Conservation (phyloP, 92 coral and sea anemone species). For the Parazoanthus darwini region DNA sequence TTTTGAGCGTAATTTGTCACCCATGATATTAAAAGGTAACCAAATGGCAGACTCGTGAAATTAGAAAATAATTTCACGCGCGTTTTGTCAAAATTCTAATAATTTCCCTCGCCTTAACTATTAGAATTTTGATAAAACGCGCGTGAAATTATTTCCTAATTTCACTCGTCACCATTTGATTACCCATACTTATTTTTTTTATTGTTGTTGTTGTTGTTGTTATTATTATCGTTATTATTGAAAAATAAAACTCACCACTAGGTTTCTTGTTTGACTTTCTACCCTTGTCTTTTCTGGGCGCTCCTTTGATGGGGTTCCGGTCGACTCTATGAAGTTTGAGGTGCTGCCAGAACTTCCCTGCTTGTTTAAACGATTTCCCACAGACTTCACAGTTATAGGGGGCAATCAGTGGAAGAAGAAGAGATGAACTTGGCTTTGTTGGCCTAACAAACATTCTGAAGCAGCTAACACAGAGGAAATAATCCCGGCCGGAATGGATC, state of each 20-base stretch:
- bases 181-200: too few relatives aligned
- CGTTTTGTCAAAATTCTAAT: too few relatives aligned
- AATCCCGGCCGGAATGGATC: conserved; percentile 10
- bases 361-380: not conserved
- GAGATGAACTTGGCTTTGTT: not conserved
- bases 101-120: too few relatives aligned
- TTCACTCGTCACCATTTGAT: too few relatives aligned
- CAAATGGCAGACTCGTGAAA: too few relatives aligned
- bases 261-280: not conserved
- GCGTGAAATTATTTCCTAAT: too few relatives aligned
- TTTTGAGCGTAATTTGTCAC: too few relatives aligned
- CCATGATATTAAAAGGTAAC: too few relatives aligned
- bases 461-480: not conserved
- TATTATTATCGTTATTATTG: too few relatives aligned
- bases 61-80: too few relatives aligned
- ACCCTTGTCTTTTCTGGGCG: not conserved
- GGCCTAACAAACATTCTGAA: conserved; percentile 14
- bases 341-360: not conserved
- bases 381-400: conserved; percentile 1
- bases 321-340: not conserved
- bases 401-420: not conserved
- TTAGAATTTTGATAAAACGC: too few relatives aligned
- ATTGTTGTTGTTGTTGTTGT: too few relatives aligned
- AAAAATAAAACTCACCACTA: not conserved
- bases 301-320: not conserved